Percentiles rank a stretch among this genome's conserved stretches.
phyloP scores from a whole-genome alignment of 2,797 vertebrate genomes.

The Myioborus miniatus region DNA sequence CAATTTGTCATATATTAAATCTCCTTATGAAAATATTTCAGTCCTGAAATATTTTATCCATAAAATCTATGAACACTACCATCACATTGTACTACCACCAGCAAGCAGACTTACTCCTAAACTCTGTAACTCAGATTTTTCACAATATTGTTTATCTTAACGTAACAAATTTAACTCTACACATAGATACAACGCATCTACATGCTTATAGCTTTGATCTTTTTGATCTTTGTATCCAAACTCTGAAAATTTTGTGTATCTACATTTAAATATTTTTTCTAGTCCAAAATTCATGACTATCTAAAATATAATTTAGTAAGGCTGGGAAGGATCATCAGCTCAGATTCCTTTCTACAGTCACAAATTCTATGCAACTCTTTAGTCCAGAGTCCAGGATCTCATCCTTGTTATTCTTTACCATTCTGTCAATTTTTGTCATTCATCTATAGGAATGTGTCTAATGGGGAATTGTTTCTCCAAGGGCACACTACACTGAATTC shows the following conservation, averaged over 20 bases:
- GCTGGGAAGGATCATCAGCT: background rate
- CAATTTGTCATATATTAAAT: background rate
- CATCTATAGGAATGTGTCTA: background rate
- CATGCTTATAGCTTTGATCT: accelerated
- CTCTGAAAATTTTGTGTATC: background rate
- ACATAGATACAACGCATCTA: background rate
- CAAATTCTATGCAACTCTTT: background rate
- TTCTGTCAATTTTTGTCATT: background rate
- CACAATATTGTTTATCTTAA: background rate
- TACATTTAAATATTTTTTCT: background rate
- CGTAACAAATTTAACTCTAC: background rate
- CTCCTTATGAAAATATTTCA: background rate
- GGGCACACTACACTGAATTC: background rate
- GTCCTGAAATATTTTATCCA: background rate
- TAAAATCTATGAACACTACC: background rate
- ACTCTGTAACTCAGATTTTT: background rate
- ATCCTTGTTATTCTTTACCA: background rate
- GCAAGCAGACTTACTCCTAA: background rate
- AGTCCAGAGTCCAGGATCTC: background rate
- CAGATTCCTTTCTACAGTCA: background rate
- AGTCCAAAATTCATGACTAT: background rate
- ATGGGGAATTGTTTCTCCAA: background rate
- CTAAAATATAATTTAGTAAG: background rate
- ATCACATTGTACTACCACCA: background rate
- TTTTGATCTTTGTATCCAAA: background rate